Conservation (phyloP, 1,140 invertebrate genomes). For the Spodoptera frugiperda region DNA sequence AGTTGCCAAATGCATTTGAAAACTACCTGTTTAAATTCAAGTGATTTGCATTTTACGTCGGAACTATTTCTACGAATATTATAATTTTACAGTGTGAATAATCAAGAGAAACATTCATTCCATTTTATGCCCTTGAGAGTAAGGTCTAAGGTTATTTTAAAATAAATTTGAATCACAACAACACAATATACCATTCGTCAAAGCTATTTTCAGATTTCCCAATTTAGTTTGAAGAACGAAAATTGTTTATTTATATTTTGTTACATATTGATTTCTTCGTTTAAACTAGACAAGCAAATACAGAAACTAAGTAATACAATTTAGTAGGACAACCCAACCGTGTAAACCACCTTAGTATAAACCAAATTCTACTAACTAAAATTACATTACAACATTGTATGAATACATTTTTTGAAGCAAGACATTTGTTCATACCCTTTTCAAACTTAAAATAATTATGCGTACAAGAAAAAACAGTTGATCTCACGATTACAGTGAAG, state of each 20-base stretch:
- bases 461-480: slow-evolving; percentile 26
- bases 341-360: background rate
- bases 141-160: slow-evolving; percentile 22
- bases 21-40: slow-evolving; percentile 2
- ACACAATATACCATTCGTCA: no score
- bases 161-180: background rate
- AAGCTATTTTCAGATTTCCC: no score
- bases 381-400: background rate
- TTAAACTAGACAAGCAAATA: no score
- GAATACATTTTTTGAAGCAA: background rate
- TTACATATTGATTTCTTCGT: no score
- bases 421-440: background rate
- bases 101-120: background rate
- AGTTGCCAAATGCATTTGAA: slow-evolving; percentile 26
- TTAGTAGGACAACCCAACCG: no score
- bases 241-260: no score
- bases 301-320: no score
- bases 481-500: slow-evolving; percentile 29
- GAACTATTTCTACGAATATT: background rate
- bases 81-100: slow-evolving; percentile 3
- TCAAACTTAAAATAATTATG: slow-evolving; percentile 4
- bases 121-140: slow-evolving; percentile 1
- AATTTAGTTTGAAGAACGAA: no score
- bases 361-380: background rate
- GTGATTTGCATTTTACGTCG: slow-evolving; percentile 11